These are phyloP conservation scores for Spilosoma lubricipeda DNA, from an alignment of 2,888 invertebrate species.

Conservation along the genomic window DNA sequence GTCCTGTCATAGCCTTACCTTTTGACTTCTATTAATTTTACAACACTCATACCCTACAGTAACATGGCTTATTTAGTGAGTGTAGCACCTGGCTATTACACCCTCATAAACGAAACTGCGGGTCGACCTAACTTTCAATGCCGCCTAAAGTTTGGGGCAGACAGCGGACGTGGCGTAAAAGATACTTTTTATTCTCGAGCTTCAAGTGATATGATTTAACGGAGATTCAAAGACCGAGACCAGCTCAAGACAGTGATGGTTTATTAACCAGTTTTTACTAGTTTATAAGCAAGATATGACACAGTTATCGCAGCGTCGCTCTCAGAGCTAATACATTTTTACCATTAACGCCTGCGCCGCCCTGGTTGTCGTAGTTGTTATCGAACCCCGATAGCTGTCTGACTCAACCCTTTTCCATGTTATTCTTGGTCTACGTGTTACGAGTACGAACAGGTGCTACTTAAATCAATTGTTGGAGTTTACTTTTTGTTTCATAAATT, in stretches of 20 bases:
- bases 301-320: too few species aligned
- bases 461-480: neutral
- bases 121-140: neutral
- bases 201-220: neutral
- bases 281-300: neutral
- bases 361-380: too few species aligned
- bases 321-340: neutral
- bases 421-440: neutral
- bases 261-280: neutral
- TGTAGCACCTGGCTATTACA: constrained; percentile 2
- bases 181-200: neutral
- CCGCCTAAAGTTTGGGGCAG: neutral
- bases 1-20: neutral
- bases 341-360: neutral
- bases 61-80: neutral
- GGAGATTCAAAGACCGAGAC: neutral
- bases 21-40: neutral
- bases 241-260: neutral
- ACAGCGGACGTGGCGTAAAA: neutral
- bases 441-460: neutral
- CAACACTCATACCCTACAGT: neutral
- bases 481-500: neutral
- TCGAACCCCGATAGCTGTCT: neutral
- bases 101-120: neutral
- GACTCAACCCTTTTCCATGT: neutral